Percentiles rank a stretch among this genome's conserved stretches.
phyloP scores from a whole-genome alignment of 35 echinoderm and acorn worm genomes.

The Eucidaris tribuloides region DNA sequence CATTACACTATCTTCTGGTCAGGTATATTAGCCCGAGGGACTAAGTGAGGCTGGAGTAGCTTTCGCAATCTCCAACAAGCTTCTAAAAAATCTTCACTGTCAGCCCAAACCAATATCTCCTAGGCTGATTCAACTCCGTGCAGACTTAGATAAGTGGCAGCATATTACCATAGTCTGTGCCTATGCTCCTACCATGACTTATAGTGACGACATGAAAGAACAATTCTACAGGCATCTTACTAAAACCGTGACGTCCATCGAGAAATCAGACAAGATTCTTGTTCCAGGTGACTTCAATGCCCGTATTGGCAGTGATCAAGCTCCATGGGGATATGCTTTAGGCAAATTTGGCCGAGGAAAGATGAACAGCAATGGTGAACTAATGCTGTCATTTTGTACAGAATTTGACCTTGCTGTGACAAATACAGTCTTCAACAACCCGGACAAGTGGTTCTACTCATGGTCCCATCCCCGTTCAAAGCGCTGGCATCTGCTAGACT shows the following conservation, averaged over 20 bases:
- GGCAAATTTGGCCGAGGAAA: too few species aligned
- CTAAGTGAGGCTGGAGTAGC: conserved; percentile 27
- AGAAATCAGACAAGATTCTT: too few species aligned
- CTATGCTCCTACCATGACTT: conserved; percentile 53
- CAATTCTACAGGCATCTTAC: conserved; percentile 19
- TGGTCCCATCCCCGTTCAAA: too few species aligned
- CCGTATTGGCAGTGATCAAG: too few species aligned
- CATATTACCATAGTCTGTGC: conserved; percentile 15
- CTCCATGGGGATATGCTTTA: too few species aligned
- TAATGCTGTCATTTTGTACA: too few species aligned
- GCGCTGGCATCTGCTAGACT: too few species aligned
- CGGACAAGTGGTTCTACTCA: too few species aligned
- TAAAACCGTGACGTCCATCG: neutral
- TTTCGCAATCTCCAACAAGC: conserved; percentile 46
- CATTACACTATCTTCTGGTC: conserved; percentile 29
- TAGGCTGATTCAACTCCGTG: conserved; percentile 27
- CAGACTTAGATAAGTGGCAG: neutral
- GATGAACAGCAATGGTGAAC: too few species aligned
- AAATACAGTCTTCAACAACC: too few species aligned
- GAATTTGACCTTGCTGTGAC: too few species aligned
- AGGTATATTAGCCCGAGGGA: neutral
- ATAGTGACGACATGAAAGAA: conserved; percentile 44
- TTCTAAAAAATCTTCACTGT: conserved; percentile 20
- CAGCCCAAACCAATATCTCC: conserved; percentile 1
- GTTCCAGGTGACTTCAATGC: too few species aligned